A percentile compares a stretch with the other conserved stretches of the same genome.
These are phyloP conservation scores for Drosophila lacicola DNA, from an alignment of 2,888 invertebrate species.

Conservation along the genomic window DNA sequence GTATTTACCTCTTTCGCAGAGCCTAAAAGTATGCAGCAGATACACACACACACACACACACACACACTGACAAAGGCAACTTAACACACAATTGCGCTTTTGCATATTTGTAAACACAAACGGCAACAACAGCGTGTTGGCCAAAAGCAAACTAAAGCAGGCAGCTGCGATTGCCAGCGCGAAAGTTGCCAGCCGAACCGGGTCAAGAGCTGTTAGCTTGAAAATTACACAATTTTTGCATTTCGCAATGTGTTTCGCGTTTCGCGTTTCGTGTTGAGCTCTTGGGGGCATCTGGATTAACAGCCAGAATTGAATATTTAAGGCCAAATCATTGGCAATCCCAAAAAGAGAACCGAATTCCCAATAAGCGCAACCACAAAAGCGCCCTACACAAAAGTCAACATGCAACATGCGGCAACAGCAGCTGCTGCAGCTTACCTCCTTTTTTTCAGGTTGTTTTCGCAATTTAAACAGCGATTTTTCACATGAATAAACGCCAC, in stretches of 20 bases:
- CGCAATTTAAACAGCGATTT: slow-evolving; percentile 32
- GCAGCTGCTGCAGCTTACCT: neutral
- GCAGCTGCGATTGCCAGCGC: slow-evolving; percentile 7
- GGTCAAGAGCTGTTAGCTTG: slow-evolving; percentile 77
- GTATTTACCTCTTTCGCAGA: slow-evolving; percentile 60
- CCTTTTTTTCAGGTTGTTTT: neutral
- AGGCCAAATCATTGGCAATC: slow-evolving; percentile 34
- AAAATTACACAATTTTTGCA: slow-evolving; percentile 75
- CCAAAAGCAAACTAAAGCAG: slow-evolving; percentile 38
- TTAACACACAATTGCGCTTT: slow-evolving; percentile 80
- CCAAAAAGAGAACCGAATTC: slow-evolving; percentile 7
- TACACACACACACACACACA: slow-evolving; percentile 24
- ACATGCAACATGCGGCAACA: slow-evolving; percentile 32
- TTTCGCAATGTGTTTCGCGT: slow-evolving; percentile 53
- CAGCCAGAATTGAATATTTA: slow-evolving; percentile 37
- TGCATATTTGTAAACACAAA: slow-evolving; percentile 71
- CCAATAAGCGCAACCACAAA: slow-evolving; percentile 21
- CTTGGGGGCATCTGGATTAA: neutral
- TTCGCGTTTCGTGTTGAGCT: slow-evolving; percentile 5
- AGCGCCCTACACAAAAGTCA: slow-evolving; percentile 30
- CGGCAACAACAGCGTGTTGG: slow-evolving; percentile 20
- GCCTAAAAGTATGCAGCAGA: slow-evolving; percentile 62
- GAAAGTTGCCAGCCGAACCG: slow-evolving; percentile 45
- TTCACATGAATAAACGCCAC: slow-evolving; percentile 31
- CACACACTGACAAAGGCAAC: slow-evolving; percentile 50